These are phyloP conservation scores for Harpalus rufipes DNA, from an alignment of 2,888 invertebrate species.

Conservation along the genomic window DNA sequence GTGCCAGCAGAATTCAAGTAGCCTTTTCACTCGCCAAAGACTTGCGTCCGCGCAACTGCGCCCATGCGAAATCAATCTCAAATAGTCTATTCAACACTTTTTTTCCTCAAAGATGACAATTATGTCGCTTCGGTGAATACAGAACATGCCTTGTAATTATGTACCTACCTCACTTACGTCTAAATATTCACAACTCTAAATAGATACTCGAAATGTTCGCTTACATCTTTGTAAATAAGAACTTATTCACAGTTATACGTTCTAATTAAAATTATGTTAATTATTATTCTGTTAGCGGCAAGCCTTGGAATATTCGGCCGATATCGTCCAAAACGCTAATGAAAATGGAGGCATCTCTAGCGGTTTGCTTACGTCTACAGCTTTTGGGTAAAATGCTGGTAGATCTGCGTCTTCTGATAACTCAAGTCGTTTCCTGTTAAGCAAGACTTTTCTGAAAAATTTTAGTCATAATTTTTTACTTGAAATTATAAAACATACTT, in stretches of 20 bases:
- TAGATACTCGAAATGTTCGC: background rate
- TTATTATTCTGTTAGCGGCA: constrained; percentile 9
- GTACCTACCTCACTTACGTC: constrained; percentile 23
- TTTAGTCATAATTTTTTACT: constrained; percentile 55
- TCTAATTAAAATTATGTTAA: background rate
- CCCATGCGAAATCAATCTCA: constrained; percentile 65
- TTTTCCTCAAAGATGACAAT: constrained; percentile 66
- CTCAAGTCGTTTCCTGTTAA: constrained; percentile 81
- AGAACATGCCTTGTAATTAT: constrained; percentile 37
- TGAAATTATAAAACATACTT: constrained; percentile 69
- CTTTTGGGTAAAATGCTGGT: constrained; percentile 79
- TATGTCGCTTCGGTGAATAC: constrained; percentile 61
- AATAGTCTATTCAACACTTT: constrained; percentile 67
- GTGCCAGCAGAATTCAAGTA: constrained; percentile 75
- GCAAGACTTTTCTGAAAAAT: constrained; percentile 78
- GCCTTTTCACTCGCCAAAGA: constrained; percentile 56
- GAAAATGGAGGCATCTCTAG: constrained; percentile 82
- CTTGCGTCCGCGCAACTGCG: constrained; percentile 50
- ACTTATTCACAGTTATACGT: too few relatives aligned
- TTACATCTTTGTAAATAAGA: too few relatives aligned
- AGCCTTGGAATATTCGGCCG: constrained; percentile 15
- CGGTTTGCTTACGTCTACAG: constrained; percentile 77
- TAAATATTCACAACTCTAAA: background rate
- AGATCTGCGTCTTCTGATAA: constrained; percentile 77
- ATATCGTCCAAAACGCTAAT: constrained; percentile 83